A percentile compares a stretch with the other conserved stretches of the same genome.
Evolutionary conservation across 1,140 invertebrate species (phyloP).

Genomic region (Goniozus legneri): DNA sequence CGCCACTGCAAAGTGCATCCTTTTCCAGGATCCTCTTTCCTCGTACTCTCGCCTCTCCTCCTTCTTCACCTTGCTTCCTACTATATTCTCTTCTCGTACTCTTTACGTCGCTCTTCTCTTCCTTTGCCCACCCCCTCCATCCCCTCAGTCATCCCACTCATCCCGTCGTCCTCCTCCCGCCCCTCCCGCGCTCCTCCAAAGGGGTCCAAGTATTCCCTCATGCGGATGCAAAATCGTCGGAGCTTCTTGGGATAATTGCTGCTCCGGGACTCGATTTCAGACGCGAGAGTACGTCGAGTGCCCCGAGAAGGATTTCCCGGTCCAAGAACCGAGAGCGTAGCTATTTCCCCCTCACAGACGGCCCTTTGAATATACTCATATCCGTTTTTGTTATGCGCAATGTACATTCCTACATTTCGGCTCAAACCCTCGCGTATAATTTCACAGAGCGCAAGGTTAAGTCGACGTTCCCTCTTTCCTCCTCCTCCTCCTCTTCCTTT

Average conservation of each 20-base stretch:
- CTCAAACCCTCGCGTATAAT: too few relatives aligned
- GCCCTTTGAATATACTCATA: not conserved
- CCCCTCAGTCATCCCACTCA: not conserved
- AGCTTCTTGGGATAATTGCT: slow-evolving; percentile 35
- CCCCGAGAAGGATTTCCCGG: slow-evolving; percentile 18
- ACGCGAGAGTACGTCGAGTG: slow-evolving; percentile 27
- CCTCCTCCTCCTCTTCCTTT: too few relatives aligned
- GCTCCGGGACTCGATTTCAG: slow-evolving; percentile 28
- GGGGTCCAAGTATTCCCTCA: slow-evolving; percentile 23
- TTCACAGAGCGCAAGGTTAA: too few relatives aligned
- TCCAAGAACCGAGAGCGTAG: slow-evolving; percentile 2
- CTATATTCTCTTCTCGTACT: not conserved
- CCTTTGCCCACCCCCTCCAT: not conserved
- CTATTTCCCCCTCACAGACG: not conserved
- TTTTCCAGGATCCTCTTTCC: slow-evolving; percentile 33
- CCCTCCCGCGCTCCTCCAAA: too few relatives aligned
- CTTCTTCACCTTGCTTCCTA: not conserved
- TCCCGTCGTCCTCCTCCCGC: too few relatives aligned
- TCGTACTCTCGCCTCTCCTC: slow-evolving; percentile 6
- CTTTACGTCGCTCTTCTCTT: not conserved
- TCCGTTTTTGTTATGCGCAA: too few relatives aligned
- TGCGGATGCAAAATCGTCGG: slow-evolving; percentile 35
- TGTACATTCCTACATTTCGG: too few relatives aligned
- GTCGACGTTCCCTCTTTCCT: too few relatives aligned
- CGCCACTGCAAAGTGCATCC: slow-evolving; percentile 44